Evolutionary conservation across 1,140 invertebrate species (phyloP), one percentile per base, ranked within the genome.

Genomic region (Piezodorus guildinii): DNA sequence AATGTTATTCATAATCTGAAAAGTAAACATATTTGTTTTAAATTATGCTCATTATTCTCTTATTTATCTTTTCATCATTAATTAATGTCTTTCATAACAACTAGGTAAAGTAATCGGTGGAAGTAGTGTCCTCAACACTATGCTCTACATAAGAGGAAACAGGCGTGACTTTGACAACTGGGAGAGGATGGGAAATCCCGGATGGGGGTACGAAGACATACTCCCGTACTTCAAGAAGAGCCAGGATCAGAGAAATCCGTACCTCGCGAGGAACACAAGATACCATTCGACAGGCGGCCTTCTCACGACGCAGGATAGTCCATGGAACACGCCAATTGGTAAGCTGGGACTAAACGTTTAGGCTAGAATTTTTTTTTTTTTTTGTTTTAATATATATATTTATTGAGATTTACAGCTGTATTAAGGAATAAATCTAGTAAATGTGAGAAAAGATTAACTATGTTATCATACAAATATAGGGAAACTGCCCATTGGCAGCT

Each of bases 111-210:
- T 79, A 62, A 71, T 72, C 27, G 70, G 71, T 0, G 95, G 94
- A 0, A 93, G 89, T 0, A 86, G 84, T 16, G 88, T 91, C 0
- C 74, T 91, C 0, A 92, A 91, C 68, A 90, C 88, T 0, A 91
- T 97, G 94, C 80, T 95, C 0, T 96, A 96, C 73, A 85, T 96
- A 8, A 77, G 94, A 63, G 94, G 94, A 0, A 94, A 96, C 76
- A 81, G 84, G 64, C 77, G 84, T 3, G 94, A 97, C 73, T 98
- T 84, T 70, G 90, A 97, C 73, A 80, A 88, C 60, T 98, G 94
- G 94, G 87, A 87, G 44, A 77, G 78, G 0, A 81, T 91, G 46
- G 94, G 94, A 0, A 95, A 95, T 70, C 76, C 79, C 0, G 90
- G 90, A 0, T 98, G 94, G 94, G 83, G 86, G 1, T 96, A 86